These are phyloP conservation scores for Hemistola chrysoprasaria DNA, from an alignment of 2,888 invertebrate genomes.

Conservation along the genomic window DNA sequence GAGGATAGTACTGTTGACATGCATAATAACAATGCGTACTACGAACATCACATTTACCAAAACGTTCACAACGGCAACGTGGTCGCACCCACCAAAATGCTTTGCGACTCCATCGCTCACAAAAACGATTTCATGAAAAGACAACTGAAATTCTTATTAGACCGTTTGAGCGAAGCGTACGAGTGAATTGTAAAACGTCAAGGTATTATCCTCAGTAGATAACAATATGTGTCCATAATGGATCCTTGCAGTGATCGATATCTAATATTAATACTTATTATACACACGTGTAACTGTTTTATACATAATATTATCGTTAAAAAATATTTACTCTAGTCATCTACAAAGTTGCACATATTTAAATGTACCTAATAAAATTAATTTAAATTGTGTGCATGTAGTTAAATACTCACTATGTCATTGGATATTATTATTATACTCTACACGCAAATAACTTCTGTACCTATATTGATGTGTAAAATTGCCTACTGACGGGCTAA, in stretches of 20 bases:
- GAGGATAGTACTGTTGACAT: constrained; percentile 70
- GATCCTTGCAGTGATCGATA: constrained; percentile 83
- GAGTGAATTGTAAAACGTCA: constrained; percentile 76
- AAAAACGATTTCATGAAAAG: constrained; percentile 74
- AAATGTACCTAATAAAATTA: constrained; percentile 54
- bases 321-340: constrained; percentile 78
- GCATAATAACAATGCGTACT: constrained; percentile 55
- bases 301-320: constrained; percentile 67
- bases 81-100: constrained; percentile 69
- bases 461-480: constrained; percentile 52
- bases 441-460: constrained; percentile 57
- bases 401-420: constrained; percentile 67
- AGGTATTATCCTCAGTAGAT: constrained; percentile 69
- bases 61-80: constrained; percentile 76
- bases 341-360: constrained; percentile 77
- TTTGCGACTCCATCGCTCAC: constrained; percentile 77
- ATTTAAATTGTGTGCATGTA: constrained; percentile 66
- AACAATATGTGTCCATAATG: constrained; percentile 70
- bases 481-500: constrained; percentile 50
- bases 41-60: constrained; percentile 56
- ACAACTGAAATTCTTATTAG: constrained; percentile 83
- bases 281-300: constrained; percentile 71
- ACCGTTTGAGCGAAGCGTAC: constrained; percentile 85
- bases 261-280: constrained; percentile 38
- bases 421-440: constrained; percentile 56